A percentile compares a stretch with the other conserved stretches of the same genome.
phyloP scores from a whole-genome alignment of 2,888 invertebrate species.

The Branchipolynoe longqiensis region DNA sequence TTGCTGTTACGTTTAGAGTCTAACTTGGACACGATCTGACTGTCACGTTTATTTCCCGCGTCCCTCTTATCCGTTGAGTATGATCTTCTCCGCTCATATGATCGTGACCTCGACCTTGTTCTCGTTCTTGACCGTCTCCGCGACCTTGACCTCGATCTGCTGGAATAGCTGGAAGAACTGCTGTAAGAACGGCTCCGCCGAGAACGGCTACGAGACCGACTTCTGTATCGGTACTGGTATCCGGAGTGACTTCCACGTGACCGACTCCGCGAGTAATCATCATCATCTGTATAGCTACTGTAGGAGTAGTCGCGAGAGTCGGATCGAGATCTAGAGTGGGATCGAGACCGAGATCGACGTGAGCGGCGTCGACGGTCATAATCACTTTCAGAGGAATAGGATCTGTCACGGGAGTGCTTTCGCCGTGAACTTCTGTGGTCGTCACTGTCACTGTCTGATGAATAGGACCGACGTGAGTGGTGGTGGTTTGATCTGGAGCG shows the following conservation, averaged over 20 bases:
- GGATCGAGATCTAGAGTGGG: constrained; percentile 61
- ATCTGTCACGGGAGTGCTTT: constrained; percentile 55
- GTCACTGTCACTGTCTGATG: constrained; percentile 61
- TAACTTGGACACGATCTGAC: not conserved
- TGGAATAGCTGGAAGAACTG: constrained; percentile 55
- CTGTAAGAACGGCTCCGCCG: constrained; percentile 55
- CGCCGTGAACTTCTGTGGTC: constrained; percentile 49
- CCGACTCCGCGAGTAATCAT: constrained; percentile 63
- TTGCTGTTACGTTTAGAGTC: constrained; percentile 2
- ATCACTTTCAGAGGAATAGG: constrained; percentile 63
- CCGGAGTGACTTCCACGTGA: constrained; percentile 66
- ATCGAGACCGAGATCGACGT: constrained; percentile 60
- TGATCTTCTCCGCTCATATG: constrained; percentile 50
- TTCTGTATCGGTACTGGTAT: constrained; percentile 66
- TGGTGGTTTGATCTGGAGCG: constrained; percentile 57
- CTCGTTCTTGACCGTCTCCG: constrained; percentile 55
- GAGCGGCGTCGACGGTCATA: constrained; percentile 60
- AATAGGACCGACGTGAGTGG: constrained; percentile 41
- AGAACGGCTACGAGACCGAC: constrained; percentile 61
- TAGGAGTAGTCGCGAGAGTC: constrained; percentile 49
- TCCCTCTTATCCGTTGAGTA: constrained; percentile 42
- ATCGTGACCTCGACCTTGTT: constrained; percentile 60
- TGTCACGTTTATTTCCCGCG: not conserved
- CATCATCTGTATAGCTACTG: constrained; percentile 59
- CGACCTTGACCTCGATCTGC: constrained; percentile 41